Evolutionary conservation across 2,113 vertebrate genomes (phyloP), one percentile per base, ranked within the genome.

Genomic region (Atrichornis clamosus): DNA sequence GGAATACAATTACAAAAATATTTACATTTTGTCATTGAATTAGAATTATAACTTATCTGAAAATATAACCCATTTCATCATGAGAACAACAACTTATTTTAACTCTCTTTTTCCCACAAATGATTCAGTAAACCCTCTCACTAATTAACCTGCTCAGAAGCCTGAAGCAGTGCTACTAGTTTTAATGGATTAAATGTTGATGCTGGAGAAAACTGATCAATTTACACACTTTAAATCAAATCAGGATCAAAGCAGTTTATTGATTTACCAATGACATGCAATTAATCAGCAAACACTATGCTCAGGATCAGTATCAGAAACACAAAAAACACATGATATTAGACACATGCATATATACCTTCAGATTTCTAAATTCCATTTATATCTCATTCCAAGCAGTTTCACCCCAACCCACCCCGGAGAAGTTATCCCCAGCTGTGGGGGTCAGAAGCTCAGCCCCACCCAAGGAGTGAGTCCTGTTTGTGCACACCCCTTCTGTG

Each of bases 331-430:
- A 44, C 12, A n/a, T 13, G 58, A 7, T 21, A 41, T 30, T 2
- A 46, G 30, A 35, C 7, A 33, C 21, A 39, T 27, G 24, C n/a
- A 44, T 41, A 22, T 5, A 3, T 44, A 39, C 6, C 5, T 56
- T 84, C 32, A 47, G 17, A 15, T 64, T 62, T 84, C 42, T 39
- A 53, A 86, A 64, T 27, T 27, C 4, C 15, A 28, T 65, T 58
- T 58, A 9, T 27, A 42, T n/a, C 11, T 78, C 20, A 14, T 50
- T 14, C 33, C 27, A 67, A 37, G 28, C 41, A 93, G 33, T 23
- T 73, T 12, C 52, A 56, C 16, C 10, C 2, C 4, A 11, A 12
- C 3, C 13, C 2, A 20, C 2, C 5, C 13, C 2, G 1, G 9
- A 16, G 26, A 49, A 3, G 4, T 19, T 62, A 6, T 3, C 20